These are phyloP conservation scores for Sinocyclocheilus grahami DNA, from an alignment of 2,113 vertebrate species.

Conservation along the genomic window DNA sequence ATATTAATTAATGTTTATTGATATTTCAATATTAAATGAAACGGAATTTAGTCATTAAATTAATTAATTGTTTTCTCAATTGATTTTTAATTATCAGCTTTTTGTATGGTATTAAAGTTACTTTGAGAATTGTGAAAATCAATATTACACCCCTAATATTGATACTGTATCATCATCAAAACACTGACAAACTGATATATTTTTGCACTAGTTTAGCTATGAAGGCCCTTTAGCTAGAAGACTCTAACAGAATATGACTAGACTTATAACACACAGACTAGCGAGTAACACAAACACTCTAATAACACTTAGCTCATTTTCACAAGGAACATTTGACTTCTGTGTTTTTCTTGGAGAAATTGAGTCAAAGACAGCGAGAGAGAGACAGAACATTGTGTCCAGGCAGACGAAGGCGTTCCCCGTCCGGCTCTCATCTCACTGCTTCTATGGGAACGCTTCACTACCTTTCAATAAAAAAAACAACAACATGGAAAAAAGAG, in stretches of 20 bases:
- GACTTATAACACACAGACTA: neutral
- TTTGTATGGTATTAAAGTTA: neutral
- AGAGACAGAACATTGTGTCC: conserved; percentile 65
- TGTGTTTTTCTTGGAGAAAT: conserved; percentile 46
- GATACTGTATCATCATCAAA: conserved; percentile 5
- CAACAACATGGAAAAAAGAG: conserved; percentile 43
- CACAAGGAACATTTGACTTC: conserved; percentile 34
- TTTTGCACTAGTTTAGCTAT: neutral
- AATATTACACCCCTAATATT: neutral
- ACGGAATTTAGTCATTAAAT: too few species aligned
- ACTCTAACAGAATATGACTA: neutral
- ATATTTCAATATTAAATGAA: too few species aligned
- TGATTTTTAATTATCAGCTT: neutral
- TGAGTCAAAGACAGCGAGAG: conserved; percentile 42
- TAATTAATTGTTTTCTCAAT: too few species aligned
- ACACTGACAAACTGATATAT: neutral
- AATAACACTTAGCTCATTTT: conserved; percentile 29
- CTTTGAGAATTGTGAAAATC: neutral
- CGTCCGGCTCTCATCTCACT: conserved; percentile 70
- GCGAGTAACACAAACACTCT: neutral
- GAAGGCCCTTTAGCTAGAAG: neutral
- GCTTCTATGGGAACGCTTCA: conserved; percentile 72
- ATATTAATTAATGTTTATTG: too few species aligned
- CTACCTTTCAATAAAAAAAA: conserved; percentile 76
- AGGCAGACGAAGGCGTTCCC: conserved; percentile 65